phyloP scores from a whole-genome alignment of 2,888 invertebrate genomes.

The Rapana venosa region DNA sequence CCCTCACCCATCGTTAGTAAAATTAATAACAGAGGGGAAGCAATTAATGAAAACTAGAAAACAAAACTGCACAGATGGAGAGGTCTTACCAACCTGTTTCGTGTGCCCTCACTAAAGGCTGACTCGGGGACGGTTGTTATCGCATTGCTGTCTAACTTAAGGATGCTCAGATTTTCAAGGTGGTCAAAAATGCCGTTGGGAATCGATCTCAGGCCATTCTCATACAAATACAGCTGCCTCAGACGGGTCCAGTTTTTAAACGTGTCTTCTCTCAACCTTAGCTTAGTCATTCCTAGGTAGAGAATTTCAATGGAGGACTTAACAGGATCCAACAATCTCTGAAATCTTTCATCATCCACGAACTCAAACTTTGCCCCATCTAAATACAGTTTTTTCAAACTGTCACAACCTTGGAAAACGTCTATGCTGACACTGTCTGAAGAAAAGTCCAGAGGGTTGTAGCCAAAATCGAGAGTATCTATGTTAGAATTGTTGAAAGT shows the following conservation, averaged over 20 bases:
- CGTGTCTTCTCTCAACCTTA: background rate
- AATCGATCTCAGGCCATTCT: background rate
- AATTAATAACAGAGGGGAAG: background rate
- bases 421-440: background rate
- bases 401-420: background rate
- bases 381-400: background rate
- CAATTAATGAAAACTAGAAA: background rate
- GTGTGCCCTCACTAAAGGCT: background rate
- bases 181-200: slow-evolving; percentile 19
- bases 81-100: background rate
- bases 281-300: background rate
- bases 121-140: background rate
- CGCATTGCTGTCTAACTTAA: background rate
- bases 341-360: background rate
- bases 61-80: background rate
- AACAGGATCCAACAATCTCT: background rate
- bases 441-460: slow-evolving; percentile 4
- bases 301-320: background rate
- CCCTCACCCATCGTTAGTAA: background rate
- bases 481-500: slow-evolving; percentile 27
- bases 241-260: background rate
- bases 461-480: background rate
- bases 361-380: background rate
- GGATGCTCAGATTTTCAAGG: background rate
- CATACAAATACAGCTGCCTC: background rate